phyloP scores from a whole-genome alignment of 2,797 vertebrate genomes.

The Acipenser ruthenus region DNA sequence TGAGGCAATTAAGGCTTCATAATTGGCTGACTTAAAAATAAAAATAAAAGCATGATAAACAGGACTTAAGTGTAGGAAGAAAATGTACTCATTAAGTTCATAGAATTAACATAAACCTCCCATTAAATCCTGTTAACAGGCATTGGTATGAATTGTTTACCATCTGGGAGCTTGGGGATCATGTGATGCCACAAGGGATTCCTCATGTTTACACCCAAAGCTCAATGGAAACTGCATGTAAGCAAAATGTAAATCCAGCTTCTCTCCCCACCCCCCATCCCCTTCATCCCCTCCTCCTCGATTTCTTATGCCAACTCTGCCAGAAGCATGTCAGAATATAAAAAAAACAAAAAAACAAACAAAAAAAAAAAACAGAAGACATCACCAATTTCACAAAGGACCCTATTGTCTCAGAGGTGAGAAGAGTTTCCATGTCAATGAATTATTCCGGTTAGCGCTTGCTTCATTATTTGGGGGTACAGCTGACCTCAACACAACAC shows the following conservation, averaged over 20 bases:
- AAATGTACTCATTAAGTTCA: too few relatives aligned
- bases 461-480: conserved; percentile 29
- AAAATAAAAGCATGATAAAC: too few relatives aligned
- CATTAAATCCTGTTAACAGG: too few relatives aligned
- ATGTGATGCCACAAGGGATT: neutral
- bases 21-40: too few relatives aligned
- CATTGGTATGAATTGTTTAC: too few relatives aligned
- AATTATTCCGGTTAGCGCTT: conserved; percentile 28
- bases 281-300: neutral
- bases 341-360: neutral
- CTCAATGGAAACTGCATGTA: neutral
- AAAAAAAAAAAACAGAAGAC: too few relatives aligned
- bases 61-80: too few relatives aligned
- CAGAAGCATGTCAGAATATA: conserved; percentile 12
- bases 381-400: neutral
- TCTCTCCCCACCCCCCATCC: neutral
- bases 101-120: too few relatives aligned
- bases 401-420: conserved; percentile 19
- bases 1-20: too few relatives aligned
- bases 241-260: neutral
- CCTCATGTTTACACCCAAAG: neutral
- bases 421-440: conserved; percentile 29
- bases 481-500: conserved; percentile 32
- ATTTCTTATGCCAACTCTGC: neutral
- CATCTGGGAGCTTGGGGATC: too few relatives aligned